Conservation (phyloP, 2,113 vertebrate genomes). For the Eptesicus fuscus region DNA sequence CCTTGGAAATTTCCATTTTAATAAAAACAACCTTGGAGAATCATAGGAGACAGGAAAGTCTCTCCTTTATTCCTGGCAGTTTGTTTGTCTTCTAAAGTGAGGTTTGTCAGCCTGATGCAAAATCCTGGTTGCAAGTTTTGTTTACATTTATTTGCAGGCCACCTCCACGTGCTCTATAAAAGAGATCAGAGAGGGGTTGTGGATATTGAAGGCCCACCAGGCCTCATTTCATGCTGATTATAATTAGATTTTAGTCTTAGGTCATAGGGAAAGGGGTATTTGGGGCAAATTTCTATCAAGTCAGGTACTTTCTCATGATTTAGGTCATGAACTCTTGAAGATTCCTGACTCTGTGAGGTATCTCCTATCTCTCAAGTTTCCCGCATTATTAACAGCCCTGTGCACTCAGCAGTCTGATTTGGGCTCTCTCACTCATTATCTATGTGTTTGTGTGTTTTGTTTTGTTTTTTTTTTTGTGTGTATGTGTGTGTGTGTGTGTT, state of each 20-base stretch:
- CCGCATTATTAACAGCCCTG: background rate
- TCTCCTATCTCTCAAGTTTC: background rate
- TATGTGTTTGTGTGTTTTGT: background rate
- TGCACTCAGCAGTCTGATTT: background rate
- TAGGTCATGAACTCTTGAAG: background rate
- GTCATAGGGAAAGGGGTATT: conserved; percentile 34
- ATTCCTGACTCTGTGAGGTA: background rate
- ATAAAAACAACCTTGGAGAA: conserved; percentile 74
- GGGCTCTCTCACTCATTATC: background rate
- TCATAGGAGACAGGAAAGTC: conserved; percentile 64
- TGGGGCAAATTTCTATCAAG: background rate
- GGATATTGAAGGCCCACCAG: conserved; percentile 41
- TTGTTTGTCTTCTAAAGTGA: conserved; percentile 24
- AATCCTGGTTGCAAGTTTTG: conserved; percentile 49
- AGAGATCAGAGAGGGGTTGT: conserved; percentile 44
- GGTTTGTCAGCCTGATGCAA: conserved; percentile 26
- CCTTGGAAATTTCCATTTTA: conserved; percentile 76
- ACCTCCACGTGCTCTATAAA: conserved; percentile 38
- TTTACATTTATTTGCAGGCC: conserved; percentile 12
- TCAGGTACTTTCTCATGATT: background rate
- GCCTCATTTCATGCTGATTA: conserved; percentile 17
- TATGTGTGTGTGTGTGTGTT: background rate
- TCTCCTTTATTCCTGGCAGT: conserved; percentile 58
- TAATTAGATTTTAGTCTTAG: conserved; percentile 47
- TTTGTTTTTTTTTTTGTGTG: too few species aligned